phyloP scores from a whole-genome alignment of 2,888 invertebrate genomes.

The Caenorhabditis auriculariae region DNA sequence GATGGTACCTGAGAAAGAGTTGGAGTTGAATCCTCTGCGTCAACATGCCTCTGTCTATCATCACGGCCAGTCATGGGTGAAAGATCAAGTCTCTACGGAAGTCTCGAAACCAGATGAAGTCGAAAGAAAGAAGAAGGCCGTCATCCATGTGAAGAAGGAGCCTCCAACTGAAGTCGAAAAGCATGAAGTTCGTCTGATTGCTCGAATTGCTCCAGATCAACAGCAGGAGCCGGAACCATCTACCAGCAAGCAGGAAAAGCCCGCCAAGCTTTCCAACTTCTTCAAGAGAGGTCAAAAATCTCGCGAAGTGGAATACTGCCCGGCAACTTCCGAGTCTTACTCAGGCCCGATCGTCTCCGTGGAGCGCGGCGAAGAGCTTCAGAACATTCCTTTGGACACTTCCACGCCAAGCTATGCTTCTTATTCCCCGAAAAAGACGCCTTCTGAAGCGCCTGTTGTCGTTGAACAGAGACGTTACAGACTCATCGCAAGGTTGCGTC shows the following conservation, averaged over 20 bases:
- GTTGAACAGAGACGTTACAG: slow-evolving; percentile 5
- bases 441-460: slow-evolving; percentile 1
- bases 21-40: slow-evolving; percentile 10
- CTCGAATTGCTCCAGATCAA: slow-evolving; percentile 7
- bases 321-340: too few species aligned
- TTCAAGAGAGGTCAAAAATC: too few species aligned
- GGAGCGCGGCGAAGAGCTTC: too few species aligned
- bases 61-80: slow-evolving; percentile 8
- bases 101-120: slow-evolving; percentile 2
- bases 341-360: too few species aligned
- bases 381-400: too few species aligned
- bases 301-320: too few species aligned
- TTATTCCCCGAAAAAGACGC: neutral
- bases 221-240: neutral
- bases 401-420: too few species aligned
- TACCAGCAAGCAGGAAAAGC: slow-evolving; percentile 9
- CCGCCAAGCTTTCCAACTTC: slow-evolving; percentile 11
- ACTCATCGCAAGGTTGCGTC: slow-evolving; percentile 15
- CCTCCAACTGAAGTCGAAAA: slow-evolving; percentile 10
- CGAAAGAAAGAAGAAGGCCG: slow-evolving; percentile 6
- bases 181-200: slow-evolving; percentile 14
- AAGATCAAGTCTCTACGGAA: neutral
- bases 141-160: neutral
- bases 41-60: slow-evolving; percentile 13
- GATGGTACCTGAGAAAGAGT: slow-evolving; percentile 4